These are phyloP conservation scores for Drosophila nannoptera DNA, from an alignment of 1,140 invertebrate species.

Conservation along the genomic window DNA sequence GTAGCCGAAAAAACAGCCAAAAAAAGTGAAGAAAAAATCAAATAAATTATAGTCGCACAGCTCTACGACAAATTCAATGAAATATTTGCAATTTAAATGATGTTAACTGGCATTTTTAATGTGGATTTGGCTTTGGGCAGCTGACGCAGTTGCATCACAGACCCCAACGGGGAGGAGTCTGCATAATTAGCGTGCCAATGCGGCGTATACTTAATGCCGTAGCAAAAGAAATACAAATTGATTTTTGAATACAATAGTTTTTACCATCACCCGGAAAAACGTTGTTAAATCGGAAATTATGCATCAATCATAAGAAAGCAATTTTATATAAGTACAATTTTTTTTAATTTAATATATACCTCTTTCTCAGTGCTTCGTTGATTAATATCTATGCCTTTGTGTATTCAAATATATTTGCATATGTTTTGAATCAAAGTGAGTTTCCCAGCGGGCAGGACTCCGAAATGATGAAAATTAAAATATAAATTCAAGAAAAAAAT, in stretches of 20 bases:
- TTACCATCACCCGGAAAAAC: background rate
- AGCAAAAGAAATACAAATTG: background rate
- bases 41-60: constrained; percentile 69
- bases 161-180: constrained; percentile 12
- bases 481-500: constrained; percentile 59
- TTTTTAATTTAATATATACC: background rate
- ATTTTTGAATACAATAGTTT: background rate
- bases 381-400: background rate
- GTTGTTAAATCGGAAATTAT: too few relatives aligned
- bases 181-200: constrained; percentile 22
- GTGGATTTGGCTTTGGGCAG: constrained; percentile 53
- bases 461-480: constrained; percentile 57
- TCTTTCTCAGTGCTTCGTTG: background rate
- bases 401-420: constrained; percentile 1
- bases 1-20: constrained; percentile 28
- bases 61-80: constrained; percentile 70
- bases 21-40: constrained; percentile 31
- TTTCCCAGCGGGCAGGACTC: constrained; percentile 1
- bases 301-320: too few relatives aligned
- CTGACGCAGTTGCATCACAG: constrained; percentile 57
- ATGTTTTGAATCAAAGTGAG: constrained; percentile 5
- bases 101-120: constrained; percentile 68
- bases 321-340: background rate
- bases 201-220: constrained; percentile 20
- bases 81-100: constrained; percentile 76